Evolutionary conservation across 2,113 vertebrate genomes (phyloP), one percentile per base, ranked within the genome.

Genomic region (Poeciliopsis turrubarensis): DNA sequence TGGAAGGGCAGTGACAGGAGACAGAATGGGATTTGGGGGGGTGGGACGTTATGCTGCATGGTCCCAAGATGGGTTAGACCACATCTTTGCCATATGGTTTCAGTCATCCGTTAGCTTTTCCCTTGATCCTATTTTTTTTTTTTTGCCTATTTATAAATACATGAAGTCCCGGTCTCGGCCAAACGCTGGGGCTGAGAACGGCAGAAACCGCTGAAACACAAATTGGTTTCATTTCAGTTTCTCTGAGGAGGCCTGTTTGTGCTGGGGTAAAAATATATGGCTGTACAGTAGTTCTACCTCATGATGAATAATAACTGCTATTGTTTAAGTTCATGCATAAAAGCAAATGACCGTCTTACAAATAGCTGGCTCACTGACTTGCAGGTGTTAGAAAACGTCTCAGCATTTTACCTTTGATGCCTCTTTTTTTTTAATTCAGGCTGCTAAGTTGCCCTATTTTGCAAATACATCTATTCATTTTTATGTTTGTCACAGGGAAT

Each of bases 1-100:
- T 32, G 84, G 90, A 89, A 85, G 54, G 68, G 37, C 83, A 83
- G 73, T 85, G 87, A 88, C 85, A 86, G 81, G 86, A 92, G 89
- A 92, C 89, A 89, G 78, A 89, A 78, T 74, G 84, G 78, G 83
- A 80, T 82, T 70, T 31, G 61, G 68, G 70, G 70, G 70, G 71
- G 34, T 60, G 44, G 65, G 65, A 44, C 78, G 70, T 68, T 47
- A 54, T 74, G 82, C 81, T 78, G 70, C 44, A 60, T 88, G 89
- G 91, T 93, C 89, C 89, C 87, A 90, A 79, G 86, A 89, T 87
- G 81, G 91, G 87, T 89, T 88, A 61, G 83, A 86, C 79, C 85
- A 66, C 61, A 83, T 72, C 75, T 78, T 39, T 71, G 79, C 81
- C 91, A 92, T 91, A 89, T 92, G 93, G 85, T 88, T 91, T 78